These are phyloP conservation scores for Lagenorhynchus albirostris DNA, from an alignment of 2,113 vertebrate genomes.

Conservation along the genomic window DNA sequence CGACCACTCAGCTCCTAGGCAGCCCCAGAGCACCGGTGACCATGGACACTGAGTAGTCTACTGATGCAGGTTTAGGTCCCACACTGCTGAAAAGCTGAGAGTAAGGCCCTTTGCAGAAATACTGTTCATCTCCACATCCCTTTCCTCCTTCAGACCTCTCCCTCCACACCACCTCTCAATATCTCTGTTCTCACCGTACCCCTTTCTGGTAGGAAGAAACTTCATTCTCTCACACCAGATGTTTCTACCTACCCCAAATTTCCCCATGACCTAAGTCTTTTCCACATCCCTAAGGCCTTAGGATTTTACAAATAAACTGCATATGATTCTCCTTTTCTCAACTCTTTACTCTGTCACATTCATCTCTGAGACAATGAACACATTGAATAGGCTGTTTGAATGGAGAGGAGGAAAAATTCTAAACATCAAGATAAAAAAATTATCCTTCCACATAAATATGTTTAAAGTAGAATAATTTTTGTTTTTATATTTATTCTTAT, in stretches of 20 bases:
- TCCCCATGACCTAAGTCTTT: not conserved
- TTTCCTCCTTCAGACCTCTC: not conserved
- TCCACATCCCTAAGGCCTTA: not conserved
- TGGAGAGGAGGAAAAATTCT: not conserved
- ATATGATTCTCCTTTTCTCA: not conserved
- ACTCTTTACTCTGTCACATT: not conserved
- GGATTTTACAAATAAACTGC: not conserved
- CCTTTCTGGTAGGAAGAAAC: not conserved
- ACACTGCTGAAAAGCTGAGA: not conserved
- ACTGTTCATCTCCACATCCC: not conserved
- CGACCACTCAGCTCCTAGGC: not conserved
- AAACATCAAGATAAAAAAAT: not conserved
- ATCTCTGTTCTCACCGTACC: not conserved
- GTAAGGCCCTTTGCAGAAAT: not conserved
- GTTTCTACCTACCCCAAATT: not conserved
- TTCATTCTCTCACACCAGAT: not conserved
- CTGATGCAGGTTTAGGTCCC: not conserved
- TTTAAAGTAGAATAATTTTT: not conserved
- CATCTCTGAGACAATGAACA: not conserved
- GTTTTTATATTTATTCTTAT: not conserved
- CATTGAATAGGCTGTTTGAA: not conserved
- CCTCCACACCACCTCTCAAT: no score
- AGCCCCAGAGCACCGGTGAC: not conserved
- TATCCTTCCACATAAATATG: not conserved
- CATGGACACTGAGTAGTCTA: not conserved